Percentiles rank a stretch among this genome's conserved stretches.
Conservation (phyloP, 2,113 vertebrate species). For the Tachysurus vachellii region DNA sequence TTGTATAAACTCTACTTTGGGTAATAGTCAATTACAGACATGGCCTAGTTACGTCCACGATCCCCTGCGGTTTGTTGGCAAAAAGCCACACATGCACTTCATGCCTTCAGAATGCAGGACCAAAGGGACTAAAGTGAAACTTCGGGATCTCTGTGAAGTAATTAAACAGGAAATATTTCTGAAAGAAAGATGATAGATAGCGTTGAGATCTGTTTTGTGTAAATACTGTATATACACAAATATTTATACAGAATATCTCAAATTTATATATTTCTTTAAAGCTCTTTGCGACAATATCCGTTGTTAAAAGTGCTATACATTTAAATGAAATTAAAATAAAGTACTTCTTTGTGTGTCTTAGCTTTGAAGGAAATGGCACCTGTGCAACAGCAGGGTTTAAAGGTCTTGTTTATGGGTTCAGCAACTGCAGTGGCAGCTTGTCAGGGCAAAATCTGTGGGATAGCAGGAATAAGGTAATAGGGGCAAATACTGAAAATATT, state of each 20-base stretch:
- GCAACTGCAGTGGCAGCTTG: neutral
- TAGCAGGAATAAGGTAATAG: neutral
- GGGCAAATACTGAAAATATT: neutral
- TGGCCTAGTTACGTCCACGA: constrained; percentile 34
- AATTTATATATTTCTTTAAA: too few relatives aligned
- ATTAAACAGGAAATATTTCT: constrained; percentile 4
- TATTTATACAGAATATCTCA: neutral
- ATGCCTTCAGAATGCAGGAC: neutral
- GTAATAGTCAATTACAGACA: constrained; percentile 27
- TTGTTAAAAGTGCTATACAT: too few relatives aligned
- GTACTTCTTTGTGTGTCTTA: neutral
- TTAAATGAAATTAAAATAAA: neutral
- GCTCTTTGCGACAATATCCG: too few relatives aligned
- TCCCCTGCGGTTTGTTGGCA: constrained; percentile 7
- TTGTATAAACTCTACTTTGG: constrained; percentile 4
- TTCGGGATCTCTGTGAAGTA: constrained; percentile 14
- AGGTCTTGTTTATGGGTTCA: neutral
- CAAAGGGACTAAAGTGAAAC: neutral
- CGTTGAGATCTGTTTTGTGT: neutral
- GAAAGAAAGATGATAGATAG: neutral
- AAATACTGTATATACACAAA: neutral
- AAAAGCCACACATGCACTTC: constrained; percentile 8
- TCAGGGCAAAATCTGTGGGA: neutral
- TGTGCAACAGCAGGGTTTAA: neutral
- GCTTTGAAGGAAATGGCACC: neutral